Base-by-base conservation (phyloP, 2,797 vertebrate species). In the Tenualosa thibaudeaui region DNA sequence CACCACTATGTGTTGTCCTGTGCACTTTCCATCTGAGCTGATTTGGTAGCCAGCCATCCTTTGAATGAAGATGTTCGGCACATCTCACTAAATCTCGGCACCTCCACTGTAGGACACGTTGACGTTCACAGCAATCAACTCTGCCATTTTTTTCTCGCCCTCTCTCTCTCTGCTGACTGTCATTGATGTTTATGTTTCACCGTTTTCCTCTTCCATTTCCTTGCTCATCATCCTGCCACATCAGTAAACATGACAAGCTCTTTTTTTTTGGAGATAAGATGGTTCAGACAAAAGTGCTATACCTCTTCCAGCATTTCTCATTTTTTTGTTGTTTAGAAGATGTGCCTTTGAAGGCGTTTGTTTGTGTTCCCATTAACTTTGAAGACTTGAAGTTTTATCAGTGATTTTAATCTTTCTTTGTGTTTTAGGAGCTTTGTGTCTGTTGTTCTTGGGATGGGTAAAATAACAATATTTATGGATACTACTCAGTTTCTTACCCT, bases 81-180 rank as follows among this genome's bases (percentile, higher is more conserved):
- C 78, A 81, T 81, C 89, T 84, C 85, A 56, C 65, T 89, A 89
- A 89, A 91, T 91, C 88, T 24, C 51, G 54, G 60, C 68, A 51
- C 78, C 82, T 71, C 82, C 85, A 78, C 85, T 22, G 53, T 54
- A 81, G 85, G 85, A 88, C 87, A 88, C 89, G 88, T 86, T 87
- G 86, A 88, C 46, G 60, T 85, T 89, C 85, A 71, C 84, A 68
- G 84, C 86, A 84, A 85, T 89, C 85, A 84, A 82, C 15, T 17
- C 2, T 2, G 17, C 15, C 40, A 2, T 46, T 17, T 37, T 68
- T 12, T 51, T 60, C 2, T 19, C 19, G 50, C 83, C 82, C 84
- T 88, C 22, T 8, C 86, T 86, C 75, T 83, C 86, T 87, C 81
- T 82, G 82, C 88, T 87, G 84, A 56, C 84, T 83, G 58, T 60